These are phyloP conservation scores for Drosophila longiperda DNA, from an alignment of 2,888 invertebrate genomes.

Conservation along the genomic window DNA sequence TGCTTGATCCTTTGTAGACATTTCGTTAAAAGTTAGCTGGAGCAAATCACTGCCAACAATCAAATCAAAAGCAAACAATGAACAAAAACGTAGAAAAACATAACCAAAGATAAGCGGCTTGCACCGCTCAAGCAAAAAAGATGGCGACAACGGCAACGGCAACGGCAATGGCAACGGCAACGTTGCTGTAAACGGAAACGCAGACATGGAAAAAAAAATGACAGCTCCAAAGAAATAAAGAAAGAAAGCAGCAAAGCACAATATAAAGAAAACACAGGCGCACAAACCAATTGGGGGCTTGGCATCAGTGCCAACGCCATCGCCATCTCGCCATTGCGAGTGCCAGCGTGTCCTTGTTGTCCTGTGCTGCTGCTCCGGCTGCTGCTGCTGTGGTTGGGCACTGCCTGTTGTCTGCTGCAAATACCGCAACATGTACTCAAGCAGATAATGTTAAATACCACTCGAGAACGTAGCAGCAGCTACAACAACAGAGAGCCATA, in stretches of 20 bases:
- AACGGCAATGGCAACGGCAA: conserved; percentile 20
- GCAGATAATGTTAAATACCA: conserved; percentile 82
- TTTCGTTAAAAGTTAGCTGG: conserved; percentile 78
- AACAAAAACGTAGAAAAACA: conserved; percentile 80
- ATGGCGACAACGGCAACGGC: conserved; percentile 56
- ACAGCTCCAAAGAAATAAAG: conserved; percentile 40
- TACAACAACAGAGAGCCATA: conserved; percentile 17
- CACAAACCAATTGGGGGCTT: conserved; percentile 27
- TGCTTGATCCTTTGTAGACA: conserved; percentile 80
- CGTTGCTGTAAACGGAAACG: conserved; percentile 73
- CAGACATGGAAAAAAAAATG: conserved; percentile 64
- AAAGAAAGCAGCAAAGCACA: conserved; percentile 17
- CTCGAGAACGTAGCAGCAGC: conserved; percentile 65
- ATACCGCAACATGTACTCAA: conserved; percentile 82
- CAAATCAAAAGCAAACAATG: conserved; percentile 81
- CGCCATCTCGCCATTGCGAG: conserved; percentile 20
- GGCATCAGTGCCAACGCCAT: conserved; percentile 22
- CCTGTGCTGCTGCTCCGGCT: conserved; percentile 16
- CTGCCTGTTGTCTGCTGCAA: conserved; percentile 78
- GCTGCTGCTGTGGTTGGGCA: conserved; percentile 26
- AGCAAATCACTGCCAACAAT: conserved; percentile 73
- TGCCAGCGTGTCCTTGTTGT: conserved; percentile 70
- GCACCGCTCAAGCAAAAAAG: conserved; percentile 69
- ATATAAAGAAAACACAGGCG: conserved; percentile 31
- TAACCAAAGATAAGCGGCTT: conserved; percentile 81